A percentile compares a stretch with the other conserved stretches of the same genome.
phyloP scores from a whole-genome alignment of 2,797 vertebrate genomes.

The Hylomyscus alleni region DNA sequence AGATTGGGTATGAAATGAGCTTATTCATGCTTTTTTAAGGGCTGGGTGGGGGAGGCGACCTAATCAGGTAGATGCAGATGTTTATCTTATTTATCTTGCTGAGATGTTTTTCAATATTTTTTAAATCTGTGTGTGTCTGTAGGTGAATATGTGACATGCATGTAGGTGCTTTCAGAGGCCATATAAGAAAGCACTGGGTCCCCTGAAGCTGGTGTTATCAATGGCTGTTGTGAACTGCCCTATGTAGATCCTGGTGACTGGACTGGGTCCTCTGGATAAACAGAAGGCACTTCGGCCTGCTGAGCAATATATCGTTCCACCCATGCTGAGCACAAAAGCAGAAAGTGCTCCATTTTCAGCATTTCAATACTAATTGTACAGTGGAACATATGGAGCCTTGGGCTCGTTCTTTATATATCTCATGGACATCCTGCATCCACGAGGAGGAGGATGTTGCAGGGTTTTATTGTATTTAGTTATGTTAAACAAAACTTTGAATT shows the following conservation, averaged over 20 bases:
- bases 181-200: neutral
- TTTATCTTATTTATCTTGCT: neutral
- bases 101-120: neutral
- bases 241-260: neutral
- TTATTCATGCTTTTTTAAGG: neutral
- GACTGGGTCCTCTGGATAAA: neutral
- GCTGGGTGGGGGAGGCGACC: neutral
- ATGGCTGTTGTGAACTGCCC: neutral
- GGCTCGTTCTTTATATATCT: neutral
- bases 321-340: neutral
- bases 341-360: neutral
- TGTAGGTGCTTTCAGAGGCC: neutral
- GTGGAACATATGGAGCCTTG: neutral
- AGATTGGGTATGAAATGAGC: neutral
- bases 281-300: neutral
- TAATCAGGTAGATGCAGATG: neutral
- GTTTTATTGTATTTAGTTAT: conserved; percentile 20
- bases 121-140: neutral
- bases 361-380: neutral
- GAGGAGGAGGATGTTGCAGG: neutral
- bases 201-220: neutral
- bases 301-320: too few relatives aligned
- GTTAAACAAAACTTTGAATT: neutral
- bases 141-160: neutral
- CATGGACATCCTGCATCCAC: neutral